Base-by-base conservation (phyloP, 2,113 vertebrate genomes). In the Hippopotamus amphibius region DNA sequence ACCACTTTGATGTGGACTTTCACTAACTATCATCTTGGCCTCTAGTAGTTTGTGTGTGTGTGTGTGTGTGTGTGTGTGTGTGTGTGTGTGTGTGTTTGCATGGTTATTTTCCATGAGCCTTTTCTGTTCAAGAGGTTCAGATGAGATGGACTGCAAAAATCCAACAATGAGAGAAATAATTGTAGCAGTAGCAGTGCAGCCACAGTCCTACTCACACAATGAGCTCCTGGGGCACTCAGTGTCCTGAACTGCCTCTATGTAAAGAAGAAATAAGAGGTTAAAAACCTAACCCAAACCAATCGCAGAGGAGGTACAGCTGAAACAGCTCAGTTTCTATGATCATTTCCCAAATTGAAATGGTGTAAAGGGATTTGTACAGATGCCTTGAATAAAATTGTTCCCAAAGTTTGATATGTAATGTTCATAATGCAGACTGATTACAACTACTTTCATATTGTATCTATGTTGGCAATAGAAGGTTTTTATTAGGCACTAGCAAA, bases 401-500 rank as follows among this genome's bases (percentile, higher is more conserved):
- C n/a, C 12, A 33, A 95, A 90, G 26, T 95, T 94, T 85, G 83
- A 63, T 72, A 55, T 57, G 11, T 41, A n/a, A 84, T 43, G 10
- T 77, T 94, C 63, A 88, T 50, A 81, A 90, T 82, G 53, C 26
- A 68, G 30, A 61, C 61, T 88, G 43, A 68, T 90, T 93, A 94
- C 59, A 81, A 50, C 17, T 41, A 22, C 68, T 46, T 92, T 96
- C 19, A 87, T 89, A 46, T 24, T 48, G 46, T 43, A 68, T 74
- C 5, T 48, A 85, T 98, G 86, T 97, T 92, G 82, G 81, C 69
- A 93, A 48, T 61, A 90, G 48, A 86, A 24, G 88, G 57, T 46
- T 90, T 88, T 97, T 68, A 86, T 86, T 96, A 90, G 93, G 95
- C 69, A 81, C 76, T 94, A 92, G 55, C 79, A 98, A 98, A 69